Evolutionary conservation across 1,140 invertebrate genomes (phyloP), one percentile per base, ranked within the genome.

Genomic region (Drosophila serrata): DNA sequence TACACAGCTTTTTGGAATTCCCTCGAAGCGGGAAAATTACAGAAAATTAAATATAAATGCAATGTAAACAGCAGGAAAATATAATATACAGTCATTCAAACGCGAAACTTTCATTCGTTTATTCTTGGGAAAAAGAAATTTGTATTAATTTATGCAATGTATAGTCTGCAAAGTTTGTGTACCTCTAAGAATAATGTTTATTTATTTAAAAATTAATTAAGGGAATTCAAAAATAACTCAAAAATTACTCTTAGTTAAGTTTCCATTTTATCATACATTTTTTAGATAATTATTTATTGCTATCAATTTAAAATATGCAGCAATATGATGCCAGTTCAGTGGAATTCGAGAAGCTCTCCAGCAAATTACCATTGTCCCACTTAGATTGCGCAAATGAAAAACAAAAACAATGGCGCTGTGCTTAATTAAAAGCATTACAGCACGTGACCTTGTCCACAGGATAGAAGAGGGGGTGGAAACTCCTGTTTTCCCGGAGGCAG

Each of bases 341-440:
- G 35, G 33, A 19, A 46, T 46, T 75, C 46, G 22, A 58, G 45
- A 12, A 70, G 69, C 43, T 58, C 40, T 61, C 7, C 42, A 33
- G 39, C 39, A 73, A 73, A 43, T 75, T 62, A 59, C 70, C 51
- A 64, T 75, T 75, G 73, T 75, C 19, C 42, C 70, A 56, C 69
- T 75, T 67, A 67, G 61, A 76, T 76, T 49, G 53, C 55, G 40
- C 24, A 43, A 58, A 78, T 48, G 37, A 61, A 46, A 57, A 78
- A 62, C 33, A 77, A 67, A 46, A 67, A 63, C 64, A 59, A 59
- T 42, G 51, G 43, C 65, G 42, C 43, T 43, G 51, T 75, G 48
- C 73, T 61, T 86, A 85, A 81, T 85, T 81, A 81, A 85, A 84
- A 85, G 49, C 79, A 81, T 81, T 85, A 85, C 63, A 65, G 45